A percentile compares a stretch with the other conserved stretches of the same genome.
Conservation (phyloP, 2,113 vertebrate genomes). For the Heterocephalus glaber region DNA sequence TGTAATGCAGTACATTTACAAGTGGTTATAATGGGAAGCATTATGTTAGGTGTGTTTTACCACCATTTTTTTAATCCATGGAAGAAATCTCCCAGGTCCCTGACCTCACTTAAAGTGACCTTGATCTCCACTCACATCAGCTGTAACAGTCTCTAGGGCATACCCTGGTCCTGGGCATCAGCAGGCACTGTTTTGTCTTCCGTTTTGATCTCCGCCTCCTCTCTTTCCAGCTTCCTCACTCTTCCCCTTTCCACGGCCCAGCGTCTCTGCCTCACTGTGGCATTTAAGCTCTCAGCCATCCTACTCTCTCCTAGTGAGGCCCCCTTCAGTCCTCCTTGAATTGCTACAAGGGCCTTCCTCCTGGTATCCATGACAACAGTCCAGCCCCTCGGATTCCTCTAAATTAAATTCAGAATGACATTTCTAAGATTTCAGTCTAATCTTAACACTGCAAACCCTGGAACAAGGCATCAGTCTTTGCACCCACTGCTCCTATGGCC, state of each 20-base stretch:
- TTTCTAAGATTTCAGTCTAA: not conserved
- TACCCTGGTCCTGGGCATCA: not conserved
- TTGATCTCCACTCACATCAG: not conserved
- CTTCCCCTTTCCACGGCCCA: not conserved
- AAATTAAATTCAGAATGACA: too few species aligned
- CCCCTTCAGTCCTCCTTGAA: not conserved
- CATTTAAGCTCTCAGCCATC: not conserved
- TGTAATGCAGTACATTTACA: not conserved
- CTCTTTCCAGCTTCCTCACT: not conserved
- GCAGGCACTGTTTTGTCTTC: not conserved
- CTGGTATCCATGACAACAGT: not conserved
- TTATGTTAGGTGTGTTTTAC: not conserved
- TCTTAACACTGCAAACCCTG: not conserved
- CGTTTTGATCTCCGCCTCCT: not conserved
- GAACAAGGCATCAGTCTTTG: not conserved
- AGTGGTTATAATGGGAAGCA: not conserved
- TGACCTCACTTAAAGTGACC: not conserved
- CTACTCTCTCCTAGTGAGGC: not conserved
- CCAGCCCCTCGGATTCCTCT: not conserved
- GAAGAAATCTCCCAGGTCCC: not conserved
- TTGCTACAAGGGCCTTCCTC: not conserved
- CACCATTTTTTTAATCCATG: not conserved
- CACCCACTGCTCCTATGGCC: not conserved
- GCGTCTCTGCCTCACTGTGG: not conserved
- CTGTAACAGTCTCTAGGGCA: not conserved